Base-by-base conservation (phyloP, 37 sponge, comb jelly and placozoan species). In the Agelas oroides region DNA sequence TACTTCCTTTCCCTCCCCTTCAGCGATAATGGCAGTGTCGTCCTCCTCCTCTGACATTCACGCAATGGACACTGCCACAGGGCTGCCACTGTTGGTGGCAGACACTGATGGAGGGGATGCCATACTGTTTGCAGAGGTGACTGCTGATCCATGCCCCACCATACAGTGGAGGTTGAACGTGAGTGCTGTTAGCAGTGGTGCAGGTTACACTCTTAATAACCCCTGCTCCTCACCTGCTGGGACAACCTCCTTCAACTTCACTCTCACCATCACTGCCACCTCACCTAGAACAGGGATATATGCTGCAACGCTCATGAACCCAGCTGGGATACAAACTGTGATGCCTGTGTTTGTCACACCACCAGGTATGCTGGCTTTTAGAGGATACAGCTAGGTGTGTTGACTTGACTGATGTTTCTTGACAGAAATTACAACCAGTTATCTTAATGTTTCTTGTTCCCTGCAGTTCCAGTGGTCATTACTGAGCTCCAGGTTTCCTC, bases 61-160 rank as follows among this genome's bases (percentile, higher is more conserved):
- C n/a, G n/a, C n/a, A n/a, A n/a, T n/a, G n/a, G n/a, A n/a, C n/a
- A n/a, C n/a, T n/a, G n/a, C n/a, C n/a, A n/a, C n/a, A n/a, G n/a
- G n/a, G n/a, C n/a, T n/a, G n/a, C 46, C 46, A 46, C 46, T 46
- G 46, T 3, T 46, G 46, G 46, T 46, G 46, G 46, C 8, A 5
- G 13, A 5, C 62, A 23, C 13, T 61, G 62, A 5, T 3, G 62
- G 5, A 5, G 32, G 17, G 21, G 53, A n/a, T 16, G 64, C 24
- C 0, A 53, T 20, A 6, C 33, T 77, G 1, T 54, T 30, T 35
- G 70, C 68, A 5, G 38, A 0, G 57, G 83, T 88, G 70, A 52
- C 20, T 24, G 75, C 89, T 53, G 89, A 88, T 56, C 80, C 81
- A 27, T 68, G 76, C n/a, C 83, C 89, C 27, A 62, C 54, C 0